A percentile compares a stretch with the other conserved stretches of the same genome.
Conservation (phyloP, 2,113 vertebrate genomes). For the Limnothrissa miodon region DNA sequence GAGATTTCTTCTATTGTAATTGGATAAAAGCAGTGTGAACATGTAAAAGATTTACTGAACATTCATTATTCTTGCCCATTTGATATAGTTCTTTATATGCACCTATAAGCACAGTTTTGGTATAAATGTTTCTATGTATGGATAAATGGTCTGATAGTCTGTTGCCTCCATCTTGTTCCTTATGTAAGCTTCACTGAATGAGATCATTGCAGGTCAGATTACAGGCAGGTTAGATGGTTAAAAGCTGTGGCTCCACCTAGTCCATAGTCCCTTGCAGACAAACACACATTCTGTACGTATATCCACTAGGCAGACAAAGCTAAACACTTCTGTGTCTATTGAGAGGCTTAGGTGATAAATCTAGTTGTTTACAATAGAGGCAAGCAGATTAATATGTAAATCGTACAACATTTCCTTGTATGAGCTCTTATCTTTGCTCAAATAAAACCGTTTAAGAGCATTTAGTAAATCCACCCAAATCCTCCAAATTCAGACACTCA, state of each 20-base stretch:
- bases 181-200: neutral
- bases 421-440: neutral
- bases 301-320: neutral
- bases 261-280: neutral
- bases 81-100: neutral
- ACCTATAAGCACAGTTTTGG: neutral
- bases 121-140: neutral
- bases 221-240: slow-evolving; percentile 2
- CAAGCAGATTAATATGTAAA: neutral
- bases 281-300: too few relatives aligned
- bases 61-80: neutral
- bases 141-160: neutral
- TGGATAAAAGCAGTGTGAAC: neutral
- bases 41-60: neutral
- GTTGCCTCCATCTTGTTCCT: neutral
- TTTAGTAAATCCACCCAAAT: neutral
- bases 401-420: neutral
- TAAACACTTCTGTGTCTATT: neutral
- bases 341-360: neutral
- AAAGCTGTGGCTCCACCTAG: neutral
- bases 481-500: neutral
- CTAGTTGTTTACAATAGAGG: neutral
- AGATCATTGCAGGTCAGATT: neutral
- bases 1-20: neutral
- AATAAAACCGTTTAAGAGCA: neutral